A percentile compares a stretch with the other conserved stretches of the same genome.
phyloP scores from a whole-genome alignment of 2,113 vertebrate species.

The Callospermophilus lateralis region DNA sequence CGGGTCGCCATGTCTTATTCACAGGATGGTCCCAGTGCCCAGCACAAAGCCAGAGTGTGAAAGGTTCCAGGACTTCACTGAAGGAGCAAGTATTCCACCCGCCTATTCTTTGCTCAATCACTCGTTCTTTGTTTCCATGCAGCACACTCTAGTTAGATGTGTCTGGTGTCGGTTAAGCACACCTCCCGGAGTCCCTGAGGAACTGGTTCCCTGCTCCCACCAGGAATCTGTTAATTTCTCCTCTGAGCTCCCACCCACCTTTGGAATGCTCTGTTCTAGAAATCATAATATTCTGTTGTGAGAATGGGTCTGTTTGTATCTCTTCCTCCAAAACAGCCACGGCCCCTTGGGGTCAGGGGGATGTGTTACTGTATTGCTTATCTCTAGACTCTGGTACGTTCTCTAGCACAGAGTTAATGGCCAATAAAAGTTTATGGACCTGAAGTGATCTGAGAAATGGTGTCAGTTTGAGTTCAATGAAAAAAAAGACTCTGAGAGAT shows the following conservation, averaged over 20 bases:
- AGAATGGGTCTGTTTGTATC: neutral
- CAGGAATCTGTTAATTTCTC: neutral
- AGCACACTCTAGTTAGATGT: neutral
- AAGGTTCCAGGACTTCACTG: fast-evolving
- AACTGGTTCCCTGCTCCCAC: neutral
- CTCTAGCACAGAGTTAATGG: neutral
- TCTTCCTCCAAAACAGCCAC: neutral
- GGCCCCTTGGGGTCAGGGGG: neutral
- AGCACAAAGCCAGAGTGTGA: neutral
- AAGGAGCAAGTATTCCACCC: neutral
- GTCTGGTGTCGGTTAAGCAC: neutral
- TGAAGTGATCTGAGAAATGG: neutral
- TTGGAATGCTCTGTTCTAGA: neutral
- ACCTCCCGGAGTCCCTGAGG: neutral
- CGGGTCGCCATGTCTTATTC: neutral
- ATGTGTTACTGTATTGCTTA: neutral
- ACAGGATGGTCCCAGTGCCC: fast-evolving
- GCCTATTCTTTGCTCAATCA: neutral
- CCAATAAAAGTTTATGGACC: neutral
- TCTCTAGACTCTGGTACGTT: neutral
- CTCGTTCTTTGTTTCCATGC: neutral
- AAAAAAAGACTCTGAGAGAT: neutral
- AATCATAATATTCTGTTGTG: neutral
- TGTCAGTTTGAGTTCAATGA: neutral
- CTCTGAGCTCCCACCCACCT: neutral